Evolutionary conservation across 2,888 invertebrate genomes (phyloP).

Genomic region (Eulithis testata): DNA sequence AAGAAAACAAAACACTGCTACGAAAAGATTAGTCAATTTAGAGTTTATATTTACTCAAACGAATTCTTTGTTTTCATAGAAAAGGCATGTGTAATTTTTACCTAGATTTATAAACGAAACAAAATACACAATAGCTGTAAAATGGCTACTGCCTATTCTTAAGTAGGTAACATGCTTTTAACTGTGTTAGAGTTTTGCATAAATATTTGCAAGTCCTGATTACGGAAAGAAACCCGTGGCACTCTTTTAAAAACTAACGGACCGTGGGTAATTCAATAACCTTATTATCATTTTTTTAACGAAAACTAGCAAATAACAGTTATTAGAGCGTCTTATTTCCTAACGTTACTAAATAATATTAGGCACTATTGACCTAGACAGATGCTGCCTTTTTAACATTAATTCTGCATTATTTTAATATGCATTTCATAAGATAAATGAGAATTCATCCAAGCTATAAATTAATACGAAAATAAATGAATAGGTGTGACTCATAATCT

Average conservation of each 20-base stretch:
- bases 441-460: too few relatives aligned
- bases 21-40: neutral
- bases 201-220: slow-evolving; percentile 12
- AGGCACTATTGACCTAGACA: too few relatives aligned
- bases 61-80: too few relatives aligned
- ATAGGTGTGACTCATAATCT: too few relatives aligned
- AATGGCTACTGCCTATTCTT: neutral
- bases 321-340: neutral
- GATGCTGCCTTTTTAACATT: too few relatives aligned
- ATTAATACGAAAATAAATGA: too few relatives aligned
- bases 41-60: too few relatives aligned
- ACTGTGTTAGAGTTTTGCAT: slow-evolving; percentile 13
- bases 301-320: neutral
- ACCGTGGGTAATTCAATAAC: neutral
- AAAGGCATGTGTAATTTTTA: neutral
- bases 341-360: too few relatives aligned
- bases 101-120: slow-evolving; percentile 16
- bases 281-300: neutral
- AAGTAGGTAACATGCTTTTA: slow-evolving; percentile 13
- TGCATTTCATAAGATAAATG: too few relatives aligned
- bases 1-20: neutral
- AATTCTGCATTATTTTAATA: too few relatives aligned
- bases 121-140: slow-evolving; percentile 9
- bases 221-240: slow-evolving; percentile 5
- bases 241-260: slow-evolving; percentile 4